Conservation (phyloP, 2,888 invertebrate species). For the Pachymerium ferrugineum region DNA sequence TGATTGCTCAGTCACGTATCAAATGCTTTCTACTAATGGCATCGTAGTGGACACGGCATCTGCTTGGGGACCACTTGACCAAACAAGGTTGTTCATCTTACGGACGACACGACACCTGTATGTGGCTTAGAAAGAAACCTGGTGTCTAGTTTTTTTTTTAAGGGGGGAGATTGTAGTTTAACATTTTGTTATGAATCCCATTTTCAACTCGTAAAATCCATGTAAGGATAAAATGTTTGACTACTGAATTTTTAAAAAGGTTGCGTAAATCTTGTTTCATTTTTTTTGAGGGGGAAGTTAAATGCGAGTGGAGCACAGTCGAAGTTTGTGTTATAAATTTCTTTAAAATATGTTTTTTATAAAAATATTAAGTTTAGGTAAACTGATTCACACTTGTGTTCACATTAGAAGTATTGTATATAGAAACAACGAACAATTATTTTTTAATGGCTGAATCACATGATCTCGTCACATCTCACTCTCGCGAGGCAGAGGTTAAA, state of each 20-base stretch:
- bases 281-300: too few species aligned
- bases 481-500: too few species aligned
- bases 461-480: too few species aligned
- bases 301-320: too few species aligned
- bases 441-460: too few species aligned
- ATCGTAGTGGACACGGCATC: conserved; percentile 13
- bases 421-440: too few species aligned
- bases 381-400: too few species aligned
- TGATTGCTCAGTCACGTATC: conserved; percentile 17
- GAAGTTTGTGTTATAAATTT: too few species aligned
- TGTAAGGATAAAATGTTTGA: not conserved
- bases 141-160: not conserved
- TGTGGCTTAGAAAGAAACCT: not conserved
- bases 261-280: too few species aligned
- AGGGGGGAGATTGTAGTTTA: not conserved
- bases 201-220: not conserved
- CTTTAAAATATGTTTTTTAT: too few species aligned
- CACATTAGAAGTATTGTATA: too few species aligned
- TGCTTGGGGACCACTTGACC: conserved; percentile 12
- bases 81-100: conserved; percentile 9
- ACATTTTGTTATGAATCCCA: not conserved
- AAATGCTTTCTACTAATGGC: conserved; percentile 15
- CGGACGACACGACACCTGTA: not conserved
- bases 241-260: not conserved
- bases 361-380: too few species aligned